phyloP scores from a whole-genome alignment of 2,113 vertebrate genomes.

The Perca schrenkii region DNA sequence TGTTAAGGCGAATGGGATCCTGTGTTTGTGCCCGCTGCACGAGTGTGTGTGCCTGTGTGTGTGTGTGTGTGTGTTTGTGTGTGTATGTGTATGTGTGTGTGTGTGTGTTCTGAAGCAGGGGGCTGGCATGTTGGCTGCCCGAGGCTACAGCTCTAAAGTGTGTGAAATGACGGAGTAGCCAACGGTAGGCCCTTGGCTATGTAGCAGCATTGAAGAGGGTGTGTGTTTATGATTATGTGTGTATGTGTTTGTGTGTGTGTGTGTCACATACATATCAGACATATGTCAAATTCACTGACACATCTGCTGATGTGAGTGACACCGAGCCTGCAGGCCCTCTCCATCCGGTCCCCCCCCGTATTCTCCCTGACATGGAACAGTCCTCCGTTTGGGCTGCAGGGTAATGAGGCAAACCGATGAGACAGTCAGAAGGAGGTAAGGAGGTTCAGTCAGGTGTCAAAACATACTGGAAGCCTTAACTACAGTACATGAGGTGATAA shows the following conservation, averaged over 20 bases:
- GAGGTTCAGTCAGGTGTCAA: slow-evolving; percentile 62
- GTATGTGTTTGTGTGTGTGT: slow-evolving; percentile 23
- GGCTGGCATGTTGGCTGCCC: slow-evolving; percentile 49
- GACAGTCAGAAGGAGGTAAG: slow-evolving; percentile 12
- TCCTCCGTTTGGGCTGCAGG: slow-evolving; percentile 50
- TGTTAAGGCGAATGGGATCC: slow-evolving; percentile 33
- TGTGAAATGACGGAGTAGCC: slow-evolving; percentile 75
- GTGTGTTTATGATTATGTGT: slow-evolving; percentile 32
- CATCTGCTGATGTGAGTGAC: slow-evolving; percentile 73
- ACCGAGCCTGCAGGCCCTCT: slow-evolving; percentile 61
- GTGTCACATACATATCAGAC: slow-evolving; percentile 64
- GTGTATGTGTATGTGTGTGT: slow-evolving; percentile 39
- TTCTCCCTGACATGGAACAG: slow-evolving; percentile 58
- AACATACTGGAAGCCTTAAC: slow-evolving; percentile 37
- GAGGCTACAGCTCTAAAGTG: slow-evolving; percentile 72
- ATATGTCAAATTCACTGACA: slow-evolving; percentile 76
- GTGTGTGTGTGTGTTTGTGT: slow-evolving; percentile 41
- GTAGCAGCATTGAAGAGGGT: slow-evolving; percentile 36
- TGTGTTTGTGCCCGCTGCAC: slow-evolving; percentile 31
- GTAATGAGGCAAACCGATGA: slow-evolving; percentile 57
- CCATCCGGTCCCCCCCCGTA: slow-evolving; percentile 19
- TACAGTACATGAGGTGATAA: slow-evolving; percentile 12
- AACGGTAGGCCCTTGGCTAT: slow-evolving; percentile 63
- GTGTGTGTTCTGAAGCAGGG: slow-evolving; percentile 35
- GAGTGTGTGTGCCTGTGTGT: slow-evolving; percentile 38